Conservation (phyloP, 2,888 invertebrate genomes). For the Caenorhabditis drosophilae region DNA sequence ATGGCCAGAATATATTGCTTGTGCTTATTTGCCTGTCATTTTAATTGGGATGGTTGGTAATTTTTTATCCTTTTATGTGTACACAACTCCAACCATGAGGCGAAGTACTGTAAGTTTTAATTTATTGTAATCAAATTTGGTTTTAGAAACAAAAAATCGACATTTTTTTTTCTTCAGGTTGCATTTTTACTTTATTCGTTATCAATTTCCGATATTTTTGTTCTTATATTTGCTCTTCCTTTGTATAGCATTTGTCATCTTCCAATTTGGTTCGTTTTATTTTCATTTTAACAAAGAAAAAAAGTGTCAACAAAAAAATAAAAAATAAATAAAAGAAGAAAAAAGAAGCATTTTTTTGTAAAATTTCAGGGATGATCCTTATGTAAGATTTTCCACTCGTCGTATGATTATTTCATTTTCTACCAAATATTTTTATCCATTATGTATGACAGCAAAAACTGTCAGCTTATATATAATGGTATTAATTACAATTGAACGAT, state of each 20-base stretch:
- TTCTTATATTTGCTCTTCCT: conserved; percentile 18
- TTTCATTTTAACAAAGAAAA: too few relatives aligned
- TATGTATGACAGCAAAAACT: conserved; percentile 39
- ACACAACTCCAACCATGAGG: conserved; percentile 31
- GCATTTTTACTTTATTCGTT: conserved; percentile 35
- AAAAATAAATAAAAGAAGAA: too few relatives aligned
- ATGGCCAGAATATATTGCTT: conserved; percentile 26
- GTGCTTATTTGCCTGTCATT: conserved; percentile 25
- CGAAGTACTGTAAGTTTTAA: conserved; percentile 16
- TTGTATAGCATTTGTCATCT: conserved; percentile 24
- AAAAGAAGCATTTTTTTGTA: background rate
- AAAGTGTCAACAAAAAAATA: background rate
- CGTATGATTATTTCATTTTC: conserved; percentile 20
- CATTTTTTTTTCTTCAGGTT: conserved; percentile 5
- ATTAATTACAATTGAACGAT: conserved; percentile 32
- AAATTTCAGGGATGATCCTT: conserved; percentile 23
- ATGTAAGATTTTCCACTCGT: conserved; percentile 13
- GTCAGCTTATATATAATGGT: conserved; percentile 38
- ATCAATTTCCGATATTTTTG: conserved; percentile 33
- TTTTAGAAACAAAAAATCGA: background rate
- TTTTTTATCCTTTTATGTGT: conserved; percentile 26
- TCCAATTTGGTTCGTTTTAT: conserved; percentile 20
- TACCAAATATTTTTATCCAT: conserved; percentile 29
- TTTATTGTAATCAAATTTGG: background rate
- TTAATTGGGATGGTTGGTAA: conserved; percentile 29